Percentiles rank a stretch among this genome's conserved stretches.
phyloP scores from a whole-genome alignment of 2,888 invertebrate genomes.

The Gonocerus acuteangulatus region DNA sequence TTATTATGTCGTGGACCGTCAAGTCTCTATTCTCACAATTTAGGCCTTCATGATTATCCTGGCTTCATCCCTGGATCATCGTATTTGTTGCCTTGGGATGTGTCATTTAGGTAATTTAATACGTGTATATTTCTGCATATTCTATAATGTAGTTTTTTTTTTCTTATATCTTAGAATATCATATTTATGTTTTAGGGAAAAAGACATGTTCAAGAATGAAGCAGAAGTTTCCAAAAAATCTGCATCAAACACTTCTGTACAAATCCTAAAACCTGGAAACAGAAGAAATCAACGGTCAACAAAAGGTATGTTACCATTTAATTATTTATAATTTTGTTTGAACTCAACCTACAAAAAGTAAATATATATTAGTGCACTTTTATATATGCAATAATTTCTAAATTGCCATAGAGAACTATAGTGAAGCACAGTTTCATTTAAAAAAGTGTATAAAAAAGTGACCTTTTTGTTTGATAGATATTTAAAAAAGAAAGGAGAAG shows the following conservation, averaged over 20 bases:
- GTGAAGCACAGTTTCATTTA: too few species aligned
- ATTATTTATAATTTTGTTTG: neutral
- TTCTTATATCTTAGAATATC: neutral
- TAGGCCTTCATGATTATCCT: conserved; percentile 81
- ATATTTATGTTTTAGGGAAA: conserved; percentile 13
- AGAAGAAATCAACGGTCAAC: neutral
- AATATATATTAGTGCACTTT: too few species aligned
- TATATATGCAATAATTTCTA: too few species aligned
- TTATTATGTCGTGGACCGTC: conserved; percentile 83
- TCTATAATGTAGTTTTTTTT: neutral
- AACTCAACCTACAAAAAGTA: too few species aligned
- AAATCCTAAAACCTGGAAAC: neutral
- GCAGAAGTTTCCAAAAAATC: conserved; percentile 6
- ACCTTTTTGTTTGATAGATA: too few species aligned
- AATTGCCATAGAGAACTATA: too few species aligned
- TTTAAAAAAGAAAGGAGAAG: too few species aligned
- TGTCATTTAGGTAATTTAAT: conserved; percentile 55
- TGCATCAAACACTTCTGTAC: neutral
- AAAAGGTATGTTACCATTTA: neutral
- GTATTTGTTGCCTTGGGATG: conserved; percentile 90
- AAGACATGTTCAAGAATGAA: conserved; percentile 9
- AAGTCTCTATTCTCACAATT: conserved; percentile 79
- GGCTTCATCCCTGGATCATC: conserved; percentile 85
- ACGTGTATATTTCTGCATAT: conserved; percentile 9
- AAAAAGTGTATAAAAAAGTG: too few species aligned